phyloP scores from a whole-genome alignment of 2,888 invertebrate genomes.

The Tinea semifulvella region DNA sequence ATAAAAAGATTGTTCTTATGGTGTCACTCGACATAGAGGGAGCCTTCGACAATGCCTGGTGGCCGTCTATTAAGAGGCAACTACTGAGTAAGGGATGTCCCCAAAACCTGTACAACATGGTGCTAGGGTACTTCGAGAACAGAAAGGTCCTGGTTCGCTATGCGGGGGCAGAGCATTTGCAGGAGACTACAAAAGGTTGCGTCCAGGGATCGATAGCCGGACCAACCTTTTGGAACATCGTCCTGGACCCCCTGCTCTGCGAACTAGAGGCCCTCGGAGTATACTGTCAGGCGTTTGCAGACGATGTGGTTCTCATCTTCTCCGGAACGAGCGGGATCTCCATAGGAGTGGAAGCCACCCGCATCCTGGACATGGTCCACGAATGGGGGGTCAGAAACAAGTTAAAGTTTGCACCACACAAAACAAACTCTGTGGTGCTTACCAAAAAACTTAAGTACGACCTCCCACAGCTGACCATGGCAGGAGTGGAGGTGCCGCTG shows the following conservation, averaged over 20 bases:
- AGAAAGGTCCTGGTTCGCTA: constrained; percentile 17
- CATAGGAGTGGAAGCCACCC: not conserved
- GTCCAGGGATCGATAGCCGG: constrained; percentile 20
- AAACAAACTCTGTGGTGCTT: constrained; percentile 13
- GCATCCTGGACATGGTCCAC: constrained; percentile 3
- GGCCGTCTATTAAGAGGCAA: constrained; percentile 6
- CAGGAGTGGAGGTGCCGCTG: not conserved
- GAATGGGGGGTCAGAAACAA: constrained; percentile 18
- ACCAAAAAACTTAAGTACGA: constrained; percentile 16
- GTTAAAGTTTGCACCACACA: constrained; percentile 19
- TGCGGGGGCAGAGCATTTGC: constrained; percentile 13
- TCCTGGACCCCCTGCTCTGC: constrained; percentile 18
- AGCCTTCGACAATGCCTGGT: constrained; percentile 6
- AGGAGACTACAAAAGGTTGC: constrained; percentile 16
- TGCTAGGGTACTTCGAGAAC: constrained; percentile 16
- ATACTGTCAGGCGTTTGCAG: constrained; percentile 21
- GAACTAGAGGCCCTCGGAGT: not conserved
- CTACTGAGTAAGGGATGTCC: constrained; percentile 1
- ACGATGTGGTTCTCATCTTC: constrained; percentile 19
- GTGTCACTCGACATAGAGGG: constrained; percentile 14
- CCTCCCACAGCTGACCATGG: constrained; percentile 16
- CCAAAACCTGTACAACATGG: not conserved
- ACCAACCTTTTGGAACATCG: constrained; percentile 20
- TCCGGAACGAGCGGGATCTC: constrained; percentile 9
- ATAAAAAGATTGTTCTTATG: not conserved